Evolutionary conservation across 2,797 vertebrate species (phyloP), one percentile per base, ranked within the genome.

Genomic region (Ispidina lecontei): DNA sequence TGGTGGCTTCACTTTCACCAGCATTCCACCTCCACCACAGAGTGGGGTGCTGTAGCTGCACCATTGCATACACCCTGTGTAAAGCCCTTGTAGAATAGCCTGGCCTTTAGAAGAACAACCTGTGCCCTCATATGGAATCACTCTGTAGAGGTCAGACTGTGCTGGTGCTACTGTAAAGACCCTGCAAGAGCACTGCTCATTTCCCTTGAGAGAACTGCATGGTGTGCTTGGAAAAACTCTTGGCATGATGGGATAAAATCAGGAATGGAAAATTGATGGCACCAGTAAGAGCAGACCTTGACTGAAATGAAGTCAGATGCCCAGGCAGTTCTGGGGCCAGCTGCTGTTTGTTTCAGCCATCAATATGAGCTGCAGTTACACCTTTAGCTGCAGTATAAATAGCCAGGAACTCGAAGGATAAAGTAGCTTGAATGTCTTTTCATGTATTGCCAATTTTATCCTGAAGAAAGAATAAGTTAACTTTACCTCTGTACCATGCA

Each of bases 301-400:
- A 44, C 55, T 65, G 54, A 68, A 81, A 58, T 17, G 6, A 77
- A 55, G 28, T 19, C 37, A 72, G 70, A 84, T 90, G 86, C 44
- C 52, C 35, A 37, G 31, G 59, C 31, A 51, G 55, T 52, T 89
- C 84, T 65, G 59, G 35, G 37, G 31, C 39, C 74, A 71, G 89
- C 65, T 91, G 89, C 39, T 35, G 35, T 62, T 81, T 16, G 55
- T 84, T 90, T 95, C 85, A 93, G 52, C 68, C 87, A 78, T 95
- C 77, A 89, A 5, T 16, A 29, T 52, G 51, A 52, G 26, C 51
- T 28, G 51, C 31, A 72, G 37, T 76, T 93, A 55, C 3, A 79
- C 60, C 59, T 95, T 73, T 35, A 76, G 52, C 60, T 82, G 47
- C 69, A 47, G 56, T 55, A 22, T 65, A 91, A 90, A 87, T 92